Evolutionary conservation across 2,888 invertebrate genomes (phyloP), one percentile per base, ranked within the genome.

Genomic region (Halictus quadricinctus): DNA sequence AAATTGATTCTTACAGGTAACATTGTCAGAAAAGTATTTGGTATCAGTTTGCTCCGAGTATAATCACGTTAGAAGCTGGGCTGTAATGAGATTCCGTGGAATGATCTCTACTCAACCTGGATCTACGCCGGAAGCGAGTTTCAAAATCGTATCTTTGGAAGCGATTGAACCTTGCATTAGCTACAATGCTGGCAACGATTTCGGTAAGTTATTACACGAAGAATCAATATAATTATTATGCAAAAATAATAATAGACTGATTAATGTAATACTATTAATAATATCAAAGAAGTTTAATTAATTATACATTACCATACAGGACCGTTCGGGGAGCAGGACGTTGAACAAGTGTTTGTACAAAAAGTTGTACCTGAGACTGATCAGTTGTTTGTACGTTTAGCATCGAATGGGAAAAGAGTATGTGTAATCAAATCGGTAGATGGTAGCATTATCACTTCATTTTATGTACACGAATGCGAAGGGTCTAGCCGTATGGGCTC

Each of bases 71-170:
- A 96, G 99, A 46, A 98, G 98, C 78, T 99, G 99, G 99, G 97
- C 98, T 41, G 98, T 99, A 73, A 99, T 99, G 0, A 96, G 99
- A 86, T 99, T 99, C 95, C 96, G 99, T 64, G 99, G 99, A 13
- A 99, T 99, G 99, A 98, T 99, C 88, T 99, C 98, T 69, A 99
- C 99, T 0, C 99, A 99, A 94, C 99, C 99, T 0, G 99, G 99
- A 7, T 99, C 99, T 12, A 99, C 98, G 69, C 99, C 99, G 0
- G 97, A 99, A 91, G 99, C 99, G 0, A 99, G 99, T 12, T 99
- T 99, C 95, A 99, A 99, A 95, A 98, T 99, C 83, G 96, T 98
- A n/a, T 97, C 98, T 0, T 94, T 99, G 54, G 96, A 96, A 91
- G 96, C 96, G 0, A 96, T 96, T n/a, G 96, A 97, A 85, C 96